Conservation (phyloP, 2,888 invertebrate species). For the Phalangium opilio region DNA sequence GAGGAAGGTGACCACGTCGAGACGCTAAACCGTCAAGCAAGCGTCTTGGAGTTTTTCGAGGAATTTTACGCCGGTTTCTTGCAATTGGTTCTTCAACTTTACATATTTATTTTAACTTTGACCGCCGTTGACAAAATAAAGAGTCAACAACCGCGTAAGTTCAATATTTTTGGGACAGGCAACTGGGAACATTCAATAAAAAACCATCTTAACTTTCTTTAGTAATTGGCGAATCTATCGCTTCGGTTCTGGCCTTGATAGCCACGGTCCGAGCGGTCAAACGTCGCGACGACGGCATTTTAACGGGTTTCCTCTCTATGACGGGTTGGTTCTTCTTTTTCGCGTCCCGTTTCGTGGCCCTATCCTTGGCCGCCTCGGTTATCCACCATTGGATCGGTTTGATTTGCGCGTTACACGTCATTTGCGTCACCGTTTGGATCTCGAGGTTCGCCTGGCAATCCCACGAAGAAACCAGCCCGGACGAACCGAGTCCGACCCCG, state of each 20-base stretch:
- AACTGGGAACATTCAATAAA: not conserved
- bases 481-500: slow-evolving; percentile 1
- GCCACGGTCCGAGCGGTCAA: slow-evolving; percentile 21
- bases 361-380: slow-evolving; percentile 16
- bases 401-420: slow-evolving; percentile 15
- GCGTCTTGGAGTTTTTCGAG: slow-evolving; percentile 21
- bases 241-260: slow-evolving; percentile 17
- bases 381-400: slow-evolving; percentile 16
- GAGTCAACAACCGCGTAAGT: not conserved
- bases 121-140: not conserved
- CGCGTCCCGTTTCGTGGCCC: slow-evolving; percentile 18
- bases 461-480: not conserved
- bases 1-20: slow-evolving; percentile 17
- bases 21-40: slow-evolving; percentile 15
- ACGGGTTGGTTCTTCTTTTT: slow-evolving; percentile 19
- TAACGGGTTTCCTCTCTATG: slow-evolving; percentile 17
- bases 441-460: slow-evolving; percentile 16
- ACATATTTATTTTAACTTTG: slow-evolving; percentile 13
- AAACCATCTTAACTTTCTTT: slow-evolving; percentile 1
- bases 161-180: not conserved
- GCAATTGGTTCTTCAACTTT: slow-evolving; percentile 20
- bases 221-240: slow-evolving; percentile 19
- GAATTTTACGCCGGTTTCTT: slow-evolving; percentile 22
- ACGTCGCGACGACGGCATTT: slow-evolving; percentile 20
- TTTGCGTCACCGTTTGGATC: slow-evolving; percentile 17